Evolutionary conservation across 2,113 vertebrate species (phyloP), one percentile per base, ranked within the genome.

Genomic region (Polyodon spathula): DNA sequence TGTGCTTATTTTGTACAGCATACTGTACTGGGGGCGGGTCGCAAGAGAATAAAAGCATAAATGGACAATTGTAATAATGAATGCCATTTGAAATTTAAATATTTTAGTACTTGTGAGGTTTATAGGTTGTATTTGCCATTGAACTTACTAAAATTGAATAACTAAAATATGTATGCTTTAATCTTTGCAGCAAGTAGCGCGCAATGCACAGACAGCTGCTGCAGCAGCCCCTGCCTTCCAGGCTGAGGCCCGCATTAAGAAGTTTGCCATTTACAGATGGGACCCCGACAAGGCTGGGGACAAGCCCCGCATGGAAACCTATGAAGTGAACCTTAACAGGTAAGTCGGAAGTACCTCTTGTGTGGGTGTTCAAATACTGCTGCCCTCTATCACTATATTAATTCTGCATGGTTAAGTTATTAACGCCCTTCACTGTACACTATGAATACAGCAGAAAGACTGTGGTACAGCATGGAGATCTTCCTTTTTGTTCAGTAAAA

Each of bases 241-340:
- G 0, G 60, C 61, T 0, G 68, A 81, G 0, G 81, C 93, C 0
- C 82, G 89, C 5, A 52, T 97, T 54, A 98, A 98, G 82, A 93
- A 85, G 68, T 98, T 97, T 57, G 90, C 94, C 63, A 82, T 98
- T 52, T 98, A 98, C 76, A 82, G 93, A 66, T 98, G 96, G 96
- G 92, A 96, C 68, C 96, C 95, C 0, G 94, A 98, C 72, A 94
- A 86, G 57, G 62, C 83, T 0, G 94, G 93, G 54, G 93, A 97
- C 78, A 97, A 97, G 51, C 94, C 95, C 4, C 91, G 60, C 41
- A 94, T 98, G 93, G 93, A 98, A 76, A 95, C 86, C 0, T 98
- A 88, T 0, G 92, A 98, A 12, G 50, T 97, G n/a, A 92, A 98
- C 73, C 82, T 98, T 55, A 95, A 95, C 73, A 78, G 77, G 93